These are phyloP conservation scores for Microcebus griseorufus DNA, from an alignment of 2,113 vertebrate species.

Conservation along the genomic window DNA sequence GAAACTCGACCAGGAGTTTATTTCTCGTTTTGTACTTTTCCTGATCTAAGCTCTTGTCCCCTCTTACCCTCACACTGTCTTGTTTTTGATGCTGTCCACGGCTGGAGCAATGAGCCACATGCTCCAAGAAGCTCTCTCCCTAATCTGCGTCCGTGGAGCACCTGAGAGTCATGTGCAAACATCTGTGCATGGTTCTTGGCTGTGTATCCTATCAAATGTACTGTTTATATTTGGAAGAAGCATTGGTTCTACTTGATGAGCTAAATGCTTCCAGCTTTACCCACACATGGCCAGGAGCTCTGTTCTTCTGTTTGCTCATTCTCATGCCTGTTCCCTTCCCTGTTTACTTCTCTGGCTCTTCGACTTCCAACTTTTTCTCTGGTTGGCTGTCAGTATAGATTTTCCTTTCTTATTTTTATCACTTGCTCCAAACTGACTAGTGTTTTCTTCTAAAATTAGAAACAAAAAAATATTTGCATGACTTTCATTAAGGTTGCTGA, in stretches of 20 bases:
- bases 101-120: background rate
- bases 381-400: background rate
- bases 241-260: background rate
- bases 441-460: background rate
- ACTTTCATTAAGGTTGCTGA: background rate
- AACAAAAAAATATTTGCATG: background rate
- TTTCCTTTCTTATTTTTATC: conserved; percentile 21
- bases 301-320: background rate
- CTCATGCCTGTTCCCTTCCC: background rate
- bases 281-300: background rate
- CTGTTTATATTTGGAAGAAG: conserved; percentile 56
- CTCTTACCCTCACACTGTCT: background rate
- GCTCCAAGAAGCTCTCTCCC: background rate
- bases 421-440: background rate
- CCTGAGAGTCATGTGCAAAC: conserved; percentile 51
- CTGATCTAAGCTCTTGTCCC: background rate
- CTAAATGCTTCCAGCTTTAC: background rate
- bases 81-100: background rate
- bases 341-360: background rate
- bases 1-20: background rate
- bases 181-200: background rate
- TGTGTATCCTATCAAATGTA: background rate
- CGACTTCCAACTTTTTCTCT: background rate
- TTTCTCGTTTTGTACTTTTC: conserved; percentile 14
- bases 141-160: conserved; percentile 20